Conservation (phyloP, 2,113 vertebrate species). For the Orycteropus afer region DNA sequence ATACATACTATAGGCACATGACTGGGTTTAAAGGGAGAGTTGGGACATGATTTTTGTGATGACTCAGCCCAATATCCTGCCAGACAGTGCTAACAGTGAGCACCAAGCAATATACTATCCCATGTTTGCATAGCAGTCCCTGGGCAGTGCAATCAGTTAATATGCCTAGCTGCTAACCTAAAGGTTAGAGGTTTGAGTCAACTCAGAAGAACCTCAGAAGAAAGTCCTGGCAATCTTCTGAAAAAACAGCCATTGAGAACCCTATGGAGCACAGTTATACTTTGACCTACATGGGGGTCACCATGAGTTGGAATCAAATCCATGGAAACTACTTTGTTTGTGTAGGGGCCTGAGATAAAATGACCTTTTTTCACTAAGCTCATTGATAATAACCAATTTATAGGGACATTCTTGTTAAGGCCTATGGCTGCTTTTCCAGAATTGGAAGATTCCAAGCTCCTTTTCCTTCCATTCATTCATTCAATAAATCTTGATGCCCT, state of each 20-base stretch:
- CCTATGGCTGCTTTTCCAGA: neutral
- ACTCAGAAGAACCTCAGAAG: neutral
- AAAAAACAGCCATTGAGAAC: neutral
- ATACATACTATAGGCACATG: neutral
- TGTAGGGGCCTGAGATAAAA: fast-evolving
- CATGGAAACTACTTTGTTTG: neutral
- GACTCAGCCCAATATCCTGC: fast-evolving
- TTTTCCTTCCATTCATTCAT: neutral
- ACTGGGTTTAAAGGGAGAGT: fast-evolving
- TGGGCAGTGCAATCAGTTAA: too few species aligned
- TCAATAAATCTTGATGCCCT: neutral
- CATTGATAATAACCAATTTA: too few species aligned
- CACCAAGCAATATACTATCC: fast-evolving
- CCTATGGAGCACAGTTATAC: neutral
- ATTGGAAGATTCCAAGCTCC: neutral
- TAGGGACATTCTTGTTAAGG: neutral
- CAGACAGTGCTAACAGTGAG: neutral
- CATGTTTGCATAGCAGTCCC: too few species aligned
- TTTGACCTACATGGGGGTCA: neutral
- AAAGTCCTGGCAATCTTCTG: neutral
- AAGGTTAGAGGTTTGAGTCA: too few species aligned
- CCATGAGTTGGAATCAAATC: neutral
- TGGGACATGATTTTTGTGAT: too few species aligned
- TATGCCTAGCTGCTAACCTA: too few species aligned
- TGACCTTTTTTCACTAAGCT: fast-evolving